These are phyloP conservation scores for Liparis tanakae DNA, from an alignment of 2,797 vertebrate species.

Conservation along the genomic window DNA sequence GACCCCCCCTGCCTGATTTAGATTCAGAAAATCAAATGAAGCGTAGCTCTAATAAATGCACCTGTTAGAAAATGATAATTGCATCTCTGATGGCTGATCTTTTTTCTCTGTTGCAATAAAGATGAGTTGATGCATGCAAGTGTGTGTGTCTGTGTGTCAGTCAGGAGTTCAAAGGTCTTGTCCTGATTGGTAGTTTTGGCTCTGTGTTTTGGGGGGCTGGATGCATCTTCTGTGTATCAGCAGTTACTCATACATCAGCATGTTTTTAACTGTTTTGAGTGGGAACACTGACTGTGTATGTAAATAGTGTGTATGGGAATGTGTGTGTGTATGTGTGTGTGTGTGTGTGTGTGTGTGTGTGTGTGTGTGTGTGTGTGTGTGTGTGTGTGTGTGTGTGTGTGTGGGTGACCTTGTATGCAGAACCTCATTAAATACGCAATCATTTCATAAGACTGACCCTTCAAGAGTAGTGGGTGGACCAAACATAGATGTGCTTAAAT, in stretches of 20 bases:
- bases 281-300: constrained; percentile 53
- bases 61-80: constrained; percentile 79
- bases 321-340: constrained; percentile 19
- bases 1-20: constrained; percentile 59
- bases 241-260: constrained; percentile 77
- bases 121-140: constrained; percentile 60
- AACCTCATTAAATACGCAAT: constrained; percentile 75
- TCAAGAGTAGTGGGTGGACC: constrained; percentile 73
- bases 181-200: constrained; percentile 54
- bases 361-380: constrained; percentile 28
- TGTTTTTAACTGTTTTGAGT: constrained; percentile 75
- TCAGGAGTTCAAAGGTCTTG: constrained; percentile 48
- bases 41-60: constrained; percentile 70
- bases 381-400: constrained; percentile 10
- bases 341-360: constrained; percentile 28
- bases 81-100: constrained; percentile 68
- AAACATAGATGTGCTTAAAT: constrained; percentile 69
- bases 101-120: constrained; percentile 60
- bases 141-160: constrained; percentile 17
- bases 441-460: constrained; percentile 76
- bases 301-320: constrained; percentile 41
- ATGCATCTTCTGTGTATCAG: constrained; percentile 66
- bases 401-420: constrained; percentile 34
- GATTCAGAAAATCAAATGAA: constrained; percentile 76
- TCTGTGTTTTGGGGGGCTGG: constrained; percentile 52